phyloP scores from a whole-genome alignment of 2,113 vertebrate genomes.

The Mugil cephalus region DNA sequence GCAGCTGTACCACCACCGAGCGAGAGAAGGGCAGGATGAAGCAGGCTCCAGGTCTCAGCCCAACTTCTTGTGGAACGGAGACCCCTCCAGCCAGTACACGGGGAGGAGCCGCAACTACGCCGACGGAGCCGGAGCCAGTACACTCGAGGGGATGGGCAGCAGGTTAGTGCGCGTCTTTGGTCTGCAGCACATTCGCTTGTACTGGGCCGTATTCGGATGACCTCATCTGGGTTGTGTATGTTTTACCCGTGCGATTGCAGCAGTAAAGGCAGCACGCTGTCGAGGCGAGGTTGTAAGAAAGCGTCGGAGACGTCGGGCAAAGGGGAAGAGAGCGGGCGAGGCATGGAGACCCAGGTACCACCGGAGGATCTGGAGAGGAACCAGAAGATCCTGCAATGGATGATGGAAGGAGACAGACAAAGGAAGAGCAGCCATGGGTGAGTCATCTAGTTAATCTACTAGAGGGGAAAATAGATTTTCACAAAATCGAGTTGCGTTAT shows the following conservation, averaged over 20 bases:
- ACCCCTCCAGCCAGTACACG: constrained; percentile 84
- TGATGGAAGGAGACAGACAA: constrained; percentile 95
- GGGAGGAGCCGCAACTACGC: constrained; percentile 89
- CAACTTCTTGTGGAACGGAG: constrained; percentile 85
- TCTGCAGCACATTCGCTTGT: too few species aligned
- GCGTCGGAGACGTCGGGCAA: constrained; percentile 83
- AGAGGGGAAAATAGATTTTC: too few species aligned
- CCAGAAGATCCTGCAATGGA: constrained; percentile 98
- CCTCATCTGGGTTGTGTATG: neutral
- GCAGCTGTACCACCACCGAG: constrained; percentile 75
- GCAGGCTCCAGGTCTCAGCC: constrained; percentile 66
- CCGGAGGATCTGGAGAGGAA: constrained; percentile 91
- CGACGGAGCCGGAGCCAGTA: constrained; percentile 83
- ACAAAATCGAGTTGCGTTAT: too few species aligned
- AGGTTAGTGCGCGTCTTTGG: constrained; percentile 83
- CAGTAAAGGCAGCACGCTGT: constrained; percentile 87
- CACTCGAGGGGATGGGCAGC: constrained; percentile 86
- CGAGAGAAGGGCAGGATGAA: constrained; percentile 77
- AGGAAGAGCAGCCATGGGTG: constrained; percentile 91
- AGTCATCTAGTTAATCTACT: constrained; percentile 47
- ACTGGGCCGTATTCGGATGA: neutral
- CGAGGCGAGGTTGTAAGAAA: constrained; percentile 90
- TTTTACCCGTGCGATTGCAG: constrained; percentile 74
- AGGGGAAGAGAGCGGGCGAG: constrained; percentile 78
- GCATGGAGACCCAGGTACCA: constrained; percentile 85